A percentile compares a stretch with the other conserved stretches of the same genome.
Conservation (phyloP, 2,888 invertebrate species). For the Holacanthella duospinosa region DNA sequence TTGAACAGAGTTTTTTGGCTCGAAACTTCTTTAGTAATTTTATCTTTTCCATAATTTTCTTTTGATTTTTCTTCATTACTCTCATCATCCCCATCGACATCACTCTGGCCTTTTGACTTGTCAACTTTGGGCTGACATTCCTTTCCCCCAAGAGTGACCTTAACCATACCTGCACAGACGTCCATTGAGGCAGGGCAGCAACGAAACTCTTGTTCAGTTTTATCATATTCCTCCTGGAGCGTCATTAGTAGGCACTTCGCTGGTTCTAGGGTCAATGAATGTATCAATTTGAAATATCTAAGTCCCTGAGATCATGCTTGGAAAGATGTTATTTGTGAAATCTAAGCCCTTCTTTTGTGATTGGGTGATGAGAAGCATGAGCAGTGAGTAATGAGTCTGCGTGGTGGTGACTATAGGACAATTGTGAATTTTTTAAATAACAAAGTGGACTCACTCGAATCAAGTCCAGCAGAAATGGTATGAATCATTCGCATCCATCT, state of each 20-base stretch:
- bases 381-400: neutral
- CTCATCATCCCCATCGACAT: conserved; percentile 22
- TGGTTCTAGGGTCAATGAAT: conserved; percentile 2
- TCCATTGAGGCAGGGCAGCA: conserved; percentile 30
- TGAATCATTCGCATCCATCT: conserved; percentile 69
- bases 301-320: neutral
- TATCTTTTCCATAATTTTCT: conserved; percentile 30
- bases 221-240: conserved; percentile 4
- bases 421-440: neutral
- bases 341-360: no score
- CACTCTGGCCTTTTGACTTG: neutral
- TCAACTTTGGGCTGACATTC: neutral
- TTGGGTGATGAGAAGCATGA: neutral
- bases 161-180: conserved; percentile 29
- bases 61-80: conserved; percentile 31
- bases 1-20: neutral
- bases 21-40: conserved; percentile 14
- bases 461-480: conserved; percentile 21
- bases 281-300: neutral
- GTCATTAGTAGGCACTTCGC: conserved; percentile 1
- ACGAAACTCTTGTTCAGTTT: neutral
- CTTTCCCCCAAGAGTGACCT: conserved; percentile 17
- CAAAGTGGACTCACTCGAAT: conserved; percentile 19
- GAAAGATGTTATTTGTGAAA: neutral
- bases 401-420: no score